phyloP scores from a whole-genome alignment of 1,140 invertebrate species.

The Brachionus koreanus region DNA sequence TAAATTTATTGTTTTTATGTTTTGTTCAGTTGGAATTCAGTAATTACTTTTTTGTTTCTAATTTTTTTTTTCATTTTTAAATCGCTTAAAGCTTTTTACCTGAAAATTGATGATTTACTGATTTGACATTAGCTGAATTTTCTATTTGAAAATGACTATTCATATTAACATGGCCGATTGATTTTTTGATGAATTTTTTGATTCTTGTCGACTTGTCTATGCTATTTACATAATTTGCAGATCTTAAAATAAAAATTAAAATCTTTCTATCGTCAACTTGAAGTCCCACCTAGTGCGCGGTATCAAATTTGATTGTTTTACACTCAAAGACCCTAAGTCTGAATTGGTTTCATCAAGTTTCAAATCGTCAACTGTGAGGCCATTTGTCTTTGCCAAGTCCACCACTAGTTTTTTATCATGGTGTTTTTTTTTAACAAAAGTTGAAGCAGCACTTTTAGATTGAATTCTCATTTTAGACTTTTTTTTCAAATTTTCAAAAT shows the following conservation, averaged over 20 bases:
- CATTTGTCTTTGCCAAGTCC: background rate
- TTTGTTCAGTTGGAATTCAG: background rate
- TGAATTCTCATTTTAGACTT: background rate
- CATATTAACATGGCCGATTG: background rate
- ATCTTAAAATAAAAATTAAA: background rate
- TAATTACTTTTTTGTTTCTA: background rate
- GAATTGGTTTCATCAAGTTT: background rate
- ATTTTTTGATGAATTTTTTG: background rate
- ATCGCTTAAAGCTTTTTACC: background rate
- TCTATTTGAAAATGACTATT: background rate
- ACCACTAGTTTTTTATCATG: background rate
- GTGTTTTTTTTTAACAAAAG: background rate
- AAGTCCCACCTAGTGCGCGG: background rate
- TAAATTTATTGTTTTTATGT: background rate
- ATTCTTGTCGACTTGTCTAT: background rate
- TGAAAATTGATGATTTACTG: background rate
- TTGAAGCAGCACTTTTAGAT: slow-evolving; percentile 24
- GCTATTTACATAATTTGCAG: background rate
- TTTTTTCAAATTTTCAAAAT: background rate
- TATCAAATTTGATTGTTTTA: background rate
- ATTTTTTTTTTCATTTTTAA: background rate
- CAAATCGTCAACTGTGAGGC: background rate
- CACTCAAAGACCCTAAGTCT: background rate
- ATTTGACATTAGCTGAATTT: background rate
- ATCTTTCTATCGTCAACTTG: background rate